phyloP scores from a whole-genome alignment of 2,888 invertebrate genomes.

The Callinectes sapidus region DNA sequence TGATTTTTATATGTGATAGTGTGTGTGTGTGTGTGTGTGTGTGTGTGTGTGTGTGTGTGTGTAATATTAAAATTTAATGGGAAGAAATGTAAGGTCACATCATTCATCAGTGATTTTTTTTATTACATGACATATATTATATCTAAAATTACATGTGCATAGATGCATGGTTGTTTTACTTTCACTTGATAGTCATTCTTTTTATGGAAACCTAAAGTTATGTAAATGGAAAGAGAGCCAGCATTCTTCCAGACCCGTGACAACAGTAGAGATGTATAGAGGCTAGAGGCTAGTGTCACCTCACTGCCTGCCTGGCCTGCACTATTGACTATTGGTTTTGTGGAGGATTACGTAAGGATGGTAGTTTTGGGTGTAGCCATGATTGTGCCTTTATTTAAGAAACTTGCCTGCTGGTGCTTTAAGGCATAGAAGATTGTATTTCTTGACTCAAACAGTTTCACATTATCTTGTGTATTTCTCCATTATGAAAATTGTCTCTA shows the following conservation, averaged over 20 bases:
- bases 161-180: not conserved
- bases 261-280: not conserved
- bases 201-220: not conserved
- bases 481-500: not conserved
- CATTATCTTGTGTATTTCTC: not conserved
- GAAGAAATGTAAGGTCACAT: not conserved
- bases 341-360: not conserved
- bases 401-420: constrained; percentile 9
- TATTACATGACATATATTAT: not conserved
- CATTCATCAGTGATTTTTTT: constrained; percentile 14
- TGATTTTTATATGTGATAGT: not conserved
- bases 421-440: constrained; percentile 3
- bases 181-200: not conserved
- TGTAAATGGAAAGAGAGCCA: not conserved
- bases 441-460: not conserved
- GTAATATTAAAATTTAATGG: not conserved
- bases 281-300: not conserved
- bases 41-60: not conserved
- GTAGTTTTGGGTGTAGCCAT: not conserved
- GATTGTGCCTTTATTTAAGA: constrained; percentile 22
- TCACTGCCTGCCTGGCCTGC: not conserved
- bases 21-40: constrained; percentile 16
- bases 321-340: not conserved
- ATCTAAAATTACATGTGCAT: not conserved
- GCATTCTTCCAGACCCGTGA: not conserved